Evolutionary conservation across 1,140 invertebrate species (phyloP), one percentile per base, ranked within the genome.

Genomic region (Oryzaephilus surinamensis): DNA sequence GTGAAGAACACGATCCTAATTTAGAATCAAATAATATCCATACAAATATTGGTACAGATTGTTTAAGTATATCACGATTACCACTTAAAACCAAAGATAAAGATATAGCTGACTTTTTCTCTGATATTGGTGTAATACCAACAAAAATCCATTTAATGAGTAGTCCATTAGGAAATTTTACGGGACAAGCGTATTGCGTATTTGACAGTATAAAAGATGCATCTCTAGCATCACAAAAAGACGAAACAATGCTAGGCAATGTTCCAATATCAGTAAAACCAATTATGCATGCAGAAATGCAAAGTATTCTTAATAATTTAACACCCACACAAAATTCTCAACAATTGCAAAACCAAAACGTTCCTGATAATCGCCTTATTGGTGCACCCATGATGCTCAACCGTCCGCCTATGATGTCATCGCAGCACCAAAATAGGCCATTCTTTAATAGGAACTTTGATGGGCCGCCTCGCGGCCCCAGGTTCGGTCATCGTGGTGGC

Each of bases 101-200:
- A 4, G 86, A 88, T 43, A 76, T 93, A 14, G 69, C 79, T 0
- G 80, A 87, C 29, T 89, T 88, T 48, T 83, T 91, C 45, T 74
- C 76, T 0, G 77, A 84, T 28, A 76, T 83, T 12, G 77, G 79
- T 7, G 66, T 88, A 2, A 73, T 77, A 0, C 85, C 87, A 0
- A 68, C 72, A 16, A 73, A 80, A 40, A 84, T 91, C 40, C 82
- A 89, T 51, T 73, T 89, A 39, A 70, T 91, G 60, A 64, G 77
- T 8, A 81, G 73, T 5, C 24, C 34, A 4, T 27, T 43, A 13
- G 54, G 54, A 13, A n/a, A n/a, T 24, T 80, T 83, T 0, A 74
- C 76, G 0, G 88, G 89, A 1, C 80, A 89, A 46, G 88, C 84
- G 21, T 89, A 86, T 56, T 85, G 88, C 47, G 87, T 93, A 56